These are phyloP conservation scores for Siderastrea radians DNA, from an alignment of 92 coral and sea anemone genomes.

Conservation along the genomic window DNA sequence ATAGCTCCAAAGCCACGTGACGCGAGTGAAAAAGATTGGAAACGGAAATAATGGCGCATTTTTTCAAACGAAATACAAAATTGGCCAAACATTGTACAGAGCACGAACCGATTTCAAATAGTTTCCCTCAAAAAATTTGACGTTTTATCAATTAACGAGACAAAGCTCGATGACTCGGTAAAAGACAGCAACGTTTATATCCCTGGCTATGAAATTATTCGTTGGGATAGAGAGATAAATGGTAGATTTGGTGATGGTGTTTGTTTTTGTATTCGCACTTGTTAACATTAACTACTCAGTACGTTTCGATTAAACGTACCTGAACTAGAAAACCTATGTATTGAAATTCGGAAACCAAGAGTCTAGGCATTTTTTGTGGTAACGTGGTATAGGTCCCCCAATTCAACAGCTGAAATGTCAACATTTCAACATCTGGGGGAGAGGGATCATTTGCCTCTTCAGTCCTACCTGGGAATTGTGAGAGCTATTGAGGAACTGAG, in stretches of 20 bases:
- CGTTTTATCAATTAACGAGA: not conserved
- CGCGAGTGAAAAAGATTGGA: not conserved
- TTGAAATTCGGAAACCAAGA: not conserved
- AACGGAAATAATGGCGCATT: not conserved
- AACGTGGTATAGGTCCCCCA: not conserved
- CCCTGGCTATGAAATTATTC: not conserved
- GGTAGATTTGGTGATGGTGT: not conserved
- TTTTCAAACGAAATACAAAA: no score
- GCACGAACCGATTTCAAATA: no score
- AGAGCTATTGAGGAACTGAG: no score
- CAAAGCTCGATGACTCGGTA: not conserved
- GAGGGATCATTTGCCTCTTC: no score
- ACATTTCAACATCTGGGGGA: no score
- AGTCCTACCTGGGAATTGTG: no score
- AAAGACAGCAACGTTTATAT: not conserved
- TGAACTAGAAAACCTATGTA: not conserved
- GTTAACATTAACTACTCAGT: not conserved
- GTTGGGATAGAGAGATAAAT: not conserved
- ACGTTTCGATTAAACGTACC: not conserved
- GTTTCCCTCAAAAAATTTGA: not conserved
- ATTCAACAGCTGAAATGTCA: not conserved
- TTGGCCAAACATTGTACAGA: no score
- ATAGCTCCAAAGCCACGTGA: slow-evolving; percentile 4
- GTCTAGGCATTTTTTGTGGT: not conserved
- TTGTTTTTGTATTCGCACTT: not conserved